phyloP scores from a whole-genome alignment of 2,888 invertebrate species.

The Anthophora plumipes region DNA sequence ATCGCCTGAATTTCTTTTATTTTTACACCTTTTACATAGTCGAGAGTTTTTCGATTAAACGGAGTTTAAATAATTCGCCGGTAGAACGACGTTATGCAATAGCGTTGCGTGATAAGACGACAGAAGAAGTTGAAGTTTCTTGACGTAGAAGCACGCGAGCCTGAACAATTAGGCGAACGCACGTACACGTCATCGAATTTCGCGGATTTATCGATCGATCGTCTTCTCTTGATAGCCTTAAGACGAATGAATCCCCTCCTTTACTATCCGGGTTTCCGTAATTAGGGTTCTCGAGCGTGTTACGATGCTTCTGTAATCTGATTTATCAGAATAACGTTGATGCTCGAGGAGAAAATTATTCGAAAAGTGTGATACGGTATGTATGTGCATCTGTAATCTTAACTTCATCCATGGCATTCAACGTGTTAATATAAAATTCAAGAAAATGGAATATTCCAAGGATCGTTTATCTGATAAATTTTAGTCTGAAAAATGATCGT shows the following conservation, averaged over 20 bases:
- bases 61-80: slow-evolving; percentile 28
- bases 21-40: neutral
- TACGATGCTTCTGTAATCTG: slow-evolving; percentile 17
- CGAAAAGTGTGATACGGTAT: neutral
- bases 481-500: too few relatives aligned
- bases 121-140: slow-evolving; percentile 47
- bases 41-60: slow-evolving; percentile 33
- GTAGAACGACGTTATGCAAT: slow-evolving; percentile 50
- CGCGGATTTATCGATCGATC: slow-evolving; percentile 61
- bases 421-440: too few relatives aligned
- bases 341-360: neutral
- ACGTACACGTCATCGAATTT: slow-evolving; percentile 58
- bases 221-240: slow-evolving; percentile 43
- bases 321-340: neutral
- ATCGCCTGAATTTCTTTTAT: too few relatives aligned
- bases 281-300: slow-evolving; percentile 40
- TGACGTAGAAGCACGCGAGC: slow-evolving; percentile 50
- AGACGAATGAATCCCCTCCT: slow-evolving; percentile 43
- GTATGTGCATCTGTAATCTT: too few relatives aligned
- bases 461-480: too few relatives aligned
- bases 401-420: too few relatives aligned
- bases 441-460: too few relatives aligned
- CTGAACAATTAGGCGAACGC: slow-evolving; percentile 47
- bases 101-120: slow-evolving; percentile 57
- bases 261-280: slow-evolving; percentile 37